Evolutionary conservation across 2,888 invertebrate species (phyloP).

Genomic region (Apamea monoglypha): DNA sequence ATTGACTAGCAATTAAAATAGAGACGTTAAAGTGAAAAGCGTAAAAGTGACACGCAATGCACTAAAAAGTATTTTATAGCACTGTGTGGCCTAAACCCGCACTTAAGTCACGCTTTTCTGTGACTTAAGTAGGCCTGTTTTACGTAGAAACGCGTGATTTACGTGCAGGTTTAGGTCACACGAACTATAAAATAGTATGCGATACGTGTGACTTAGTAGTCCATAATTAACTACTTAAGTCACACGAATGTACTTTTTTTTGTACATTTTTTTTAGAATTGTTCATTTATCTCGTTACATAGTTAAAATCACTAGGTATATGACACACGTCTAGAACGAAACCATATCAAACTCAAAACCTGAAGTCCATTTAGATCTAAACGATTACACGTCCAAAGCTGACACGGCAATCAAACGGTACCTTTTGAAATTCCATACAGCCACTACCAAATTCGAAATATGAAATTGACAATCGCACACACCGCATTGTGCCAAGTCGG

Average conservation of each 20-base stretch:
- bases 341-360: constrained; percentile 12
- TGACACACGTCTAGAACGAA: not conserved
- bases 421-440: constrained; percentile 54
- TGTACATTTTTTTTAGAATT: not conserved
- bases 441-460: constrained; percentile 60
- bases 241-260: too few relatives aligned
- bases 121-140: too few relatives aligned
- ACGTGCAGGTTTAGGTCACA: too few relatives aligned
- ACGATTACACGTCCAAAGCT: constrained; percentile 39
- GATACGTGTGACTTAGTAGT: too few relatives aligned
- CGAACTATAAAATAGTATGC: too few relatives aligned
- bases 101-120: too few relatives aligned
- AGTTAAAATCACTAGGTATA: not conserved
- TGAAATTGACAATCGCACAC: constrained; percentile 61
- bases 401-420: constrained; percentile 38
- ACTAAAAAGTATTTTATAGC: too few relatives aligned
- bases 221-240: too few relatives aligned
- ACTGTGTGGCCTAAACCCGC: too few relatives aligned
- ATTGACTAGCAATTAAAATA: not conserved
- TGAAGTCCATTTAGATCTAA: constrained; percentile 33
- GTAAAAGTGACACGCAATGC: too few relatives aligned
- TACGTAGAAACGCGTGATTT: too few relatives aligned
- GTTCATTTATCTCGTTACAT: not conserved
- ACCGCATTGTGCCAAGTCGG: constrained; percentile 56
- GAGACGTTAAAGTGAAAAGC: not conserved